phyloP scores from a whole-genome alignment of 37 sponge, comb jelly and placozoan species.

The Cliona cf. orientalis region DNA sequence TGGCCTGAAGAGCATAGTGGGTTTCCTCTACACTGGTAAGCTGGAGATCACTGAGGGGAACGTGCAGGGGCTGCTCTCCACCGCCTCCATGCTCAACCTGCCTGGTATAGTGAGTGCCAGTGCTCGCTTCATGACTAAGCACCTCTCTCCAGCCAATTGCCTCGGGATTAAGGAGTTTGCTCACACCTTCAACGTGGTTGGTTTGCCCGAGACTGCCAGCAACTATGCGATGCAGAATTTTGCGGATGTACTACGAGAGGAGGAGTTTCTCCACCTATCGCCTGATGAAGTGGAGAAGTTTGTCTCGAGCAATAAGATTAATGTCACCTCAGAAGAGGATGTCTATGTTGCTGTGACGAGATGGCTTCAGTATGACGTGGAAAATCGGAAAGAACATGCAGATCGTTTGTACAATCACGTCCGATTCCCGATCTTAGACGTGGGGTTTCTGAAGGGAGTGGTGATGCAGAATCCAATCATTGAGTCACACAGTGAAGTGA shows the following conservation, averaged over 20 bases:
- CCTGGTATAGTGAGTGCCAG: slow-evolving; percentile 47
- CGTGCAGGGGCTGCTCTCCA: slow-evolving; percentile 68
- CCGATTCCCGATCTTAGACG: slow-evolving; percentile 75
- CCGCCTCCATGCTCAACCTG: slow-evolving; percentile 65
- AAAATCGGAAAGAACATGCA: slow-evolving; percentile 9
- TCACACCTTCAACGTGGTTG: slow-evolving; percentile 28
- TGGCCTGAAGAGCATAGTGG: slow-evolving; percentile 67
- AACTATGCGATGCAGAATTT: slow-evolving; percentile 67
- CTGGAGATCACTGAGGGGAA: slow-evolving; percentile 54
- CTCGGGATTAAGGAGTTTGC: slow-evolving; percentile 69
- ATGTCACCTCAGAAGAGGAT: slow-evolving; percentile 72
- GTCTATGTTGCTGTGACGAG: slow-evolving; percentile 72
- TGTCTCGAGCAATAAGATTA: slow-evolving; percentile 60
- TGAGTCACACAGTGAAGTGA: neutral
- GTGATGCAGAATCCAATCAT: slow-evolving; percentile 35
- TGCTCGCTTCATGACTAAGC: slow-evolving; percentile 54
- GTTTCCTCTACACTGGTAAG: slow-evolving; percentile 71
- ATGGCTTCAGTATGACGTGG: slow-evolving; percentile 79
- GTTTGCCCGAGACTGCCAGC: slow-evolving; percentile 32
- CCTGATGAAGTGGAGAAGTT: slow-evolving; percentile 54
- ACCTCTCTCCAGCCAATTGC: slow-evolving; percentile 69
- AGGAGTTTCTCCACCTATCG: slow-evolving; percentile 70
- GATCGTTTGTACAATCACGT: slow-evolving; percentile 65
- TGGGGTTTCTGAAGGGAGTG: slow-evolving; percentile 40
- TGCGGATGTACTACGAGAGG: slow-evolving; percentile 22